Evolutionary conservation across 1,140 invertebrate genomes (phyloP).

Genomic region (Aphis craccivora): DNA sequence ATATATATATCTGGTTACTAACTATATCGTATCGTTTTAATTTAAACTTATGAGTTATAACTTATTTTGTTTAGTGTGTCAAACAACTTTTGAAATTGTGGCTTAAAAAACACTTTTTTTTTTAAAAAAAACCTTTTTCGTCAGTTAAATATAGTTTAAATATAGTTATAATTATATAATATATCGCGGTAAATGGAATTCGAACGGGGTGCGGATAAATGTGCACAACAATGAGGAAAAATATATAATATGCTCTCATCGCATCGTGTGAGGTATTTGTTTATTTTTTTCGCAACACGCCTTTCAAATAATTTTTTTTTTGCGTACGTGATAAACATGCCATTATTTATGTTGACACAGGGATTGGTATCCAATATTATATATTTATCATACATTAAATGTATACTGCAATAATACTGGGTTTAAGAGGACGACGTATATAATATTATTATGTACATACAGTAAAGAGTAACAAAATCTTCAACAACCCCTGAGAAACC

Average conservation of each 20-base stretch:
- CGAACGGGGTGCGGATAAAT: background rate
- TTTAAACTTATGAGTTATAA: background rate
- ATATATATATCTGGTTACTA: background rate
- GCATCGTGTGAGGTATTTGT: constrained; percentile 53
- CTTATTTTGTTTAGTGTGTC: background rate
- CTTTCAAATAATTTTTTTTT: constrained; percentile 28
- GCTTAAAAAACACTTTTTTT: background rate
- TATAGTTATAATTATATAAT: background rate
- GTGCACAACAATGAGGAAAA: constrained; percentile 7
- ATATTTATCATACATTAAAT: background rate
- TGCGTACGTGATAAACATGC: constrained; percentile 51
- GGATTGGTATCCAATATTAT: background rate
- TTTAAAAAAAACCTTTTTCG: background rate
- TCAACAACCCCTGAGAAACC: background rate
- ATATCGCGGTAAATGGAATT: background rate
- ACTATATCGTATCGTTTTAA: background rate
- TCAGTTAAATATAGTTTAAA: background rate
- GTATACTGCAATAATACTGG: background rate
- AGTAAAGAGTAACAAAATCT: constrained; percentile 1
- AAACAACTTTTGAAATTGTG: background rate
- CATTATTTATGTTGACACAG: constrained; percentile 44
- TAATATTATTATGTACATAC: background rate
- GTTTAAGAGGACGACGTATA: background rate
- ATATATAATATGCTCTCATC: background rate
- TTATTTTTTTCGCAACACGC: constrained; percentile 42